Percentiles rank a stretch among this genome's conserved stretches.
phyloP scores from a whole-genome alignment of 2,113 vertebrate genomes.

The Trinectes maculatus region DNA sequence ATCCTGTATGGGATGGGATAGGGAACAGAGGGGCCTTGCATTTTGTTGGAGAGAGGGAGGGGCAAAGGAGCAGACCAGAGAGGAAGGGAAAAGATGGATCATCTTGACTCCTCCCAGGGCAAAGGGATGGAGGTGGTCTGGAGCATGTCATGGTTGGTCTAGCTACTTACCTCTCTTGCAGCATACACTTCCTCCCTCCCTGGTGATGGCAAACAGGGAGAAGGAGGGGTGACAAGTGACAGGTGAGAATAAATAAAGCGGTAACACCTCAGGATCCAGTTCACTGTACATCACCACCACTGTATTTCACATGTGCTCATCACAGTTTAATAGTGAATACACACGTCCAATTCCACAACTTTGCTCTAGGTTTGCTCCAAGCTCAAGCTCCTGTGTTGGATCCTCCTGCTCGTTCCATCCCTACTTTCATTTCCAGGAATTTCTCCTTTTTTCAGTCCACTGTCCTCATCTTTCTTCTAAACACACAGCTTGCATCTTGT shows the following conservation, averaged over 20 bases:
- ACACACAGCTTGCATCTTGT: not conserved
- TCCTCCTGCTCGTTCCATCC: slow-evolving; percentile 21
- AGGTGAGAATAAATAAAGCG: slow-evolving; percentile 61
- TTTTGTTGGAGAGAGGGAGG: not conserved
- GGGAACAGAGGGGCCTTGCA: not conserved
- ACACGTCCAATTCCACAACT: slow-evolving; percentile 46
- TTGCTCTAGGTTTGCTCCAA: slow-evolving; percentile 9
- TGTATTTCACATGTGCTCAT: slow-evolving; percentile 30
- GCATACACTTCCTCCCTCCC: slow-evolving; percentile 10
- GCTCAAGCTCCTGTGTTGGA: slow-evolving; percentile 17
- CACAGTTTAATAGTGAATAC: slow-evolving; percentile 53
- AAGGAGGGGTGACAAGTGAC: slow-evolving; percentile 21
- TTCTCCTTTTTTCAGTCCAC: slow-evolving; percentile 1
- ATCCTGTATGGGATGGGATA: slow-evolving; percentile 16
- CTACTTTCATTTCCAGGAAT: slow-evolving; percentile 33
- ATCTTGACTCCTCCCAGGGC: slow-evolving; percentile 15
- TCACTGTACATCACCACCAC: slow-evolving; percentile 40
- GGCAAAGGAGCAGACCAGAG: not conserved
- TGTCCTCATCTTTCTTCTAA: slow-evolving; percentile 21
- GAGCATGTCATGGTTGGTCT: not conserved
- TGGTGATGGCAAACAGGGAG: not conserved
- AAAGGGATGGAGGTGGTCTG: slow-evolving; percentile 10
- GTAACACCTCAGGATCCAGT: slow-evolving; percentile 31
- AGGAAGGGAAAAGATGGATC: not conserved
- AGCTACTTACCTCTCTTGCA: slow-evolving; percentile 8